Base-by-base conservation (phyloP, 2,113 vertebrate species). In the Oplegnathus fasciatus region DNA sequence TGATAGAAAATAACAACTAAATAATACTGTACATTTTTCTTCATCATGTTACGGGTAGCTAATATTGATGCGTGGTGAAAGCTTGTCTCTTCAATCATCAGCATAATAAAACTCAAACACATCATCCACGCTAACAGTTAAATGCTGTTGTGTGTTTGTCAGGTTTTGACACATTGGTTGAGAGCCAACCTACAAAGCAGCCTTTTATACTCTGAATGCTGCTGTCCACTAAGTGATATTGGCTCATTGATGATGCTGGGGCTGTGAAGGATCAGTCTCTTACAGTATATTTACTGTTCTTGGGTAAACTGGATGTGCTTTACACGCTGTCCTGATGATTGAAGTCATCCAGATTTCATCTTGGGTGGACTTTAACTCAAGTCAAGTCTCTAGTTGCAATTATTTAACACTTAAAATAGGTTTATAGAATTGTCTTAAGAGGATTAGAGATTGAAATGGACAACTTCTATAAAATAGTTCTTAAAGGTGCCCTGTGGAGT, bases 41-140 rank as follows among this genome's bases (percentile, higher is more conserved):
- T 40, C 11, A 24, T 24, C 10, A 15, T 42, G 14, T n/a, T 15
- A 8, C 20, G 14, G 8, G 0, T 32, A 18, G 58, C 32, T 65
- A 15, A 57, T 57, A 57, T 66, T 44, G n/a, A 32, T 57, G 22
- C 42, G 65, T 3, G 7, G 22, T 2, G 0, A 60, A 42, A 60
- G 42, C 0, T 4, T n/a, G 20, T 65, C 62, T 13, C 22, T 3
- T n/a, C 34, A 40, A 7, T 40, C 62, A 65, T 65, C 34, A 40
- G 8, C 24, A 52, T 37, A 52, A 76, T 76, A 26, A 83, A 62
- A 70, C 17, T 77, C 42, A 52, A 69, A 58, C 22, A 57, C 34
- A 40, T 55, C 69, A 73, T 13, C 78, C 32, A 54, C 9, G 9
- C 26, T 18, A 60, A 26, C 65, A 44, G 2, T 13, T 2, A 70